A percentile compares a stretch with the other conserved stretches of the same genome.
These are phyloP conservation scores for Andricus quercusramuli DNA, from an alignment of 2,888 invertebrate species.

Conservation along the genomic window DNA sequence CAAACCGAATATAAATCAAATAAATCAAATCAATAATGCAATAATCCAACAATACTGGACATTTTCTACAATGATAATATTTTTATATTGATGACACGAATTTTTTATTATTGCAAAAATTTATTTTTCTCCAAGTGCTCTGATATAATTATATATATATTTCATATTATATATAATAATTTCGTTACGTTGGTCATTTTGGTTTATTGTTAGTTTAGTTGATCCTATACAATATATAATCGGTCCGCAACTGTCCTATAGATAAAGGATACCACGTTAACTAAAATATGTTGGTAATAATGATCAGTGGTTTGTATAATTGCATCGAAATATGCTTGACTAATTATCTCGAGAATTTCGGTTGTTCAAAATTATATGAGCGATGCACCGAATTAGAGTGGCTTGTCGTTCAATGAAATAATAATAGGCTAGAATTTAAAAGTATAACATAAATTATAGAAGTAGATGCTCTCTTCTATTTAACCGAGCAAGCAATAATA, in stretches of 20 bases:
- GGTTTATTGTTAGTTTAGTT: background rate
- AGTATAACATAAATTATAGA: background rate
- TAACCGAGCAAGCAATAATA: background rate
- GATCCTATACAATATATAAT: background rate
- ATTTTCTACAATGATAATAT: too few species aligned
- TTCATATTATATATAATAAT: background rate
- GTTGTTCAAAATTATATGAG: conserved; percentile 19
- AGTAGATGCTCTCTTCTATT: background rate
- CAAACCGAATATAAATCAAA: too few species aligned
- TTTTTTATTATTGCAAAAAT: background rate
- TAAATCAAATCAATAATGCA: too few species aligned
- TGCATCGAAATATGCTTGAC: conserved; percentile 38
- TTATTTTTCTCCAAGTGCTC: background rate
- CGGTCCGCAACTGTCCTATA: background rate
- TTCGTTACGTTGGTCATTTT: too few species aligned
- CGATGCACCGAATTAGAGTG: conserved; percentile 26
- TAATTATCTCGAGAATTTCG: conserved; percentile 19
- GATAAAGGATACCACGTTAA: conserved; percentile 14
- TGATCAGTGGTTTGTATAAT: conserved; percentile 8
- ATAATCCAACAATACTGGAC: too few species aligned
- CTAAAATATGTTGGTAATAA: conserved; percentile 29
- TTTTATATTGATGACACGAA: too few species aligned
- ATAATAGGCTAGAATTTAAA: background rate
- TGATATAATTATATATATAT: background rate
- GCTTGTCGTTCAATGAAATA: conserved; percentile 31